Evolutionary conservation across 2,888 invertebrate species (phyloP).

Genomic region (Aleiodes alternator): DNA sequence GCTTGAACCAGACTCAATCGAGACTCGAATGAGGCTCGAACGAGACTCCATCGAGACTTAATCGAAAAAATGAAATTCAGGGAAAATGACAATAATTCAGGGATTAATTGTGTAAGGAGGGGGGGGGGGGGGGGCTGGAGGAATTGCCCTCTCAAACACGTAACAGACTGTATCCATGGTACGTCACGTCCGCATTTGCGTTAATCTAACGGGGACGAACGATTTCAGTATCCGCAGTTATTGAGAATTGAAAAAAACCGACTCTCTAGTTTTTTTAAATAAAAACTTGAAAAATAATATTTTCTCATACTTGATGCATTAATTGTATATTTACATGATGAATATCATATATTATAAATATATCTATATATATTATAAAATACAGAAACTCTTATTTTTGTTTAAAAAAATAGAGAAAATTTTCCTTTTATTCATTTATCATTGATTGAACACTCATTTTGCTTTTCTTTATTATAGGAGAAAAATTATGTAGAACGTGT

Average conservation of each 20-base stretch:
- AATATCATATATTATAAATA: no score
- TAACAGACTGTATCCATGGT: conserved; percentile 46
- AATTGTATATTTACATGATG: no score
- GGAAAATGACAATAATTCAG: not conserved
- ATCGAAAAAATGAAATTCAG: not conserved
- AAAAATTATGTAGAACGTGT: not conserved
- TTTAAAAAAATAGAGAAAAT: not conserved
- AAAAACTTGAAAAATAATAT: no score
- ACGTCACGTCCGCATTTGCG: conserved; percentile 74
- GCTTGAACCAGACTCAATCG: no score
- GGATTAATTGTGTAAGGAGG: not conserved
- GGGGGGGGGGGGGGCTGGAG: conserved; percentile 1
- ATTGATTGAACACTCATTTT: not conserved
- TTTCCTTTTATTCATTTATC: not conserved
- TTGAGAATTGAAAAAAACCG: conserved; percentile 17
- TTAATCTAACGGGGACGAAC: conserved; percentile 63
- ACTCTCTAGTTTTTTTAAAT: no score
- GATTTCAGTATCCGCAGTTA: conserved; percentile 33
- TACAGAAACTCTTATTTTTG: no score
- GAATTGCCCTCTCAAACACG: conserved; percentile 31
- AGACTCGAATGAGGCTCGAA: no score
- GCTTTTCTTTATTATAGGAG: not conserved
- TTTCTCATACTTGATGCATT: no score
- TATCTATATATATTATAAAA: no score
- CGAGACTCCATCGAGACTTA: not conserved